Conservation (phyloP, 2,113 vertebrate species). For the Stomatorhinus ivindoensis region DNA sequence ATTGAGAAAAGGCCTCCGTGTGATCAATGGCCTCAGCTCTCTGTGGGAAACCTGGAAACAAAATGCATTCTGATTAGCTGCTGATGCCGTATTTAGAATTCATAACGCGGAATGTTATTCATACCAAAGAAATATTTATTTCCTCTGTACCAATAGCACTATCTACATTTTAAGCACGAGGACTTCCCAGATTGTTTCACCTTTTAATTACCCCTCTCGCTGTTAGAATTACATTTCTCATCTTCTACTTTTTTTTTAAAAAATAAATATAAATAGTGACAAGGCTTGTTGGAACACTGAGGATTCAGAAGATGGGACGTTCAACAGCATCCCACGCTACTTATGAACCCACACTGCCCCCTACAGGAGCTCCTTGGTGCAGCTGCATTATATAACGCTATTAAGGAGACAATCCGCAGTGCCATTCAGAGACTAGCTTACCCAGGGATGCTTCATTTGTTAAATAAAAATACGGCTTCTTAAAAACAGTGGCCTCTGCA, state of each 20-base stretch:
- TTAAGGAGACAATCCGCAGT: not conserved
- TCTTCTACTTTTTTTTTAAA: conserved; percentile 1
- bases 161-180: conserved; percentile 17
- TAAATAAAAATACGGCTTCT: conserved; percentile 10
- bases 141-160: conserved; percentile 3
- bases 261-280: conserved; percentile 27
- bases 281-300: conserved; percentile 16
- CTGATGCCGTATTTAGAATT: conserved; percentile 30
- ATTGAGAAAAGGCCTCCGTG: conserved; percentile 35
- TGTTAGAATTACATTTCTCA: conserved; percentile 33
- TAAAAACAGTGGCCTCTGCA: not conserved
- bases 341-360: conserved; percentile 60
- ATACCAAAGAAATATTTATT: conserved; percentile 19
- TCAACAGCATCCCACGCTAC: not conserved
- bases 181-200: conserved; percentile 17
- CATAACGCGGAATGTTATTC: conserved; percentile 32
- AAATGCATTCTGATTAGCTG: conserved; percentile 33
- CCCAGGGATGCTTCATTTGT: not conserved
- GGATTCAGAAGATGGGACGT: conserved; percentile 1
- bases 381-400: conserved; percentile 13
- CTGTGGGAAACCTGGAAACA: conserved; percentile 19
- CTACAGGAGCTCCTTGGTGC: conserved; percentile 38
- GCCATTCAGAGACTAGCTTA: not conserved
- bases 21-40: conserved; percentile 42
- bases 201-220: conserved; percentile 37